These are phyloP conservation scores for Paraescarpia echinospica DNA, from an alignment of 1,140 invertebrate genomes.

Conservation along the genomic window DNA sequence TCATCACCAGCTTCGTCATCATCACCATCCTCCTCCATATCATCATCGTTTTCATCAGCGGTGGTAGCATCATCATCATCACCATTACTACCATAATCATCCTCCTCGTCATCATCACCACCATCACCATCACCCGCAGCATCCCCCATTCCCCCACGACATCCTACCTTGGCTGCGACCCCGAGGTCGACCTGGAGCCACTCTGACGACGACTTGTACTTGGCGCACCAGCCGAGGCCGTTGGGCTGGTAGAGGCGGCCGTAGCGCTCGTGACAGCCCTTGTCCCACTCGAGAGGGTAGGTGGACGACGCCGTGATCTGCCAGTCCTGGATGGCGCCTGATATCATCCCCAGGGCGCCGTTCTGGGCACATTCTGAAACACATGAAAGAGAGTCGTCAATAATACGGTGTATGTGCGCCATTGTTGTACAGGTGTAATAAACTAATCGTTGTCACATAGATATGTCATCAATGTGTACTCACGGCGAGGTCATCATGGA, in stretches of 20 bases:
- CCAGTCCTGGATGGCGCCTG: slow-evolving; percentile 64
- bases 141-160: slow-evolving; percentile 22
- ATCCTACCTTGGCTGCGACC: slow-evolving; percentile 60
- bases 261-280: slow-evolving; percentile 62
- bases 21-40: no score
- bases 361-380: slow-evolving; percentile 48
- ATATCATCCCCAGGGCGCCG: slow-evolving; percentile 63
- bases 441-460: not conserved
- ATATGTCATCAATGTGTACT: not conserved
- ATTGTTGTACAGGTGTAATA: not conserved
- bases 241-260: slow-evolving; percentile 63
- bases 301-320: slow-evolving; percentile 64
- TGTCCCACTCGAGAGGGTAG: slow-evolving; percentile 59
- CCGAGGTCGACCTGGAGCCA: slow-evolving; percentile 64
- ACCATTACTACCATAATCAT: not conserved
- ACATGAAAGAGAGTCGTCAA: not conserved
- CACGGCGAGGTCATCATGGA: not conserved
- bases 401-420: not conserved
- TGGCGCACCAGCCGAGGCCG: slow-evolving; percentile 63
- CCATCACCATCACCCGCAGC: not conserved
- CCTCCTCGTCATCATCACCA: slow-evolving; percentile 22
- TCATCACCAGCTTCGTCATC: no score
- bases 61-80: no score
- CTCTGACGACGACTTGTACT: slow-evolving; percentile 61
- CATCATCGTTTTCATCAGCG: no score